Base-by-base conservation (phyloP, 2,113 vertebrate genomes). In the Alectura lathami region DNA sequence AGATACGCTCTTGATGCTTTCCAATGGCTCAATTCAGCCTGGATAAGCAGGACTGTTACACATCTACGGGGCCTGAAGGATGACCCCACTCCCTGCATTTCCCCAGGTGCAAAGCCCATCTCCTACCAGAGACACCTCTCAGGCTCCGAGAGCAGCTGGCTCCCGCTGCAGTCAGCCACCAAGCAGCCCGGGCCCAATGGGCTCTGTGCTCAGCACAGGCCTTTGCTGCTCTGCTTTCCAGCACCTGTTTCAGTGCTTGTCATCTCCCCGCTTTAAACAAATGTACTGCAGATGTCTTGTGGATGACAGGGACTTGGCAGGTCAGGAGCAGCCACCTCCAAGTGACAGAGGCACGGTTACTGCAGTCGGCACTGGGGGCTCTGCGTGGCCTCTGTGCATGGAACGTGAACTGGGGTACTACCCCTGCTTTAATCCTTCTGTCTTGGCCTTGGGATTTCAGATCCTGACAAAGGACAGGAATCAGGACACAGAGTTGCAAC, bases 231-330 rank as follows among this genome's bases (percentile, higher is more conserved):
- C 66, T 89, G 94, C 45, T 94, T 95, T 93, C 94, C 96, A 95
- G 93, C 96, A 97, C 94, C 96, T 97, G 96, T 92, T 96, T 96
- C 95, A 78, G 45, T 75, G 95, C 94, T 87, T 97, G 96, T 97
- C 96, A 97, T 97, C 91, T 93, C 94, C 86, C 93, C 45, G 89
- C 93, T 94, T 93, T 95, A 93, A 91, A 96, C 91, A 94, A 97
- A 95, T 95, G 95, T 2, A 92, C 92, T 97, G 94, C 96, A 97
- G 95, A 95, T 97, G 96, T 94, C 95, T 82, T 95, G 92, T 50
- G 91, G 94, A 93, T 74, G 66, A 94, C 95, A 95, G 95, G 89
- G 95, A 82, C 66, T 94, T 97, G 95, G 96, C 95, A 94, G 85
- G 81, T 64, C 2, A 1, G 80, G 80, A 93, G 82, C 0, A 64